phyloP scores from a whole-genome alignment of 2,113 vertebrate genomes.

The Hypomesus transpacificus region DNA sequence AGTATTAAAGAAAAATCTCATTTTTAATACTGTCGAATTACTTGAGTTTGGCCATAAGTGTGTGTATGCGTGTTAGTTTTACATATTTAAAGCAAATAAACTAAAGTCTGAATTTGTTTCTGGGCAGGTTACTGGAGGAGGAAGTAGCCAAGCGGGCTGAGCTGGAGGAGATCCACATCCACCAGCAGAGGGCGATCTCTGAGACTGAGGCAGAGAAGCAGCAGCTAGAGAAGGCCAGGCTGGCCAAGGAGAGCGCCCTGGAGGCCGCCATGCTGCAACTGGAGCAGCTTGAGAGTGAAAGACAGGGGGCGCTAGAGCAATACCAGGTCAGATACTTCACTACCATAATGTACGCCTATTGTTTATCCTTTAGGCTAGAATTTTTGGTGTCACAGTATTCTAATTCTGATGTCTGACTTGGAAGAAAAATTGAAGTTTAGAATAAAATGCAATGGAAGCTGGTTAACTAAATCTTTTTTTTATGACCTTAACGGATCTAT shows the following conservation, averaged over 20 bases:
- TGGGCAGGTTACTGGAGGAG: constrained; percentile 85
- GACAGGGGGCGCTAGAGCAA: constrained; percentile 84
- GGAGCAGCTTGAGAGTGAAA: constrained; percentile 82
- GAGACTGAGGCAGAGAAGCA: constrained; percentile 90
- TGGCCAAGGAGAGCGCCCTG: constrained; percentile 83
- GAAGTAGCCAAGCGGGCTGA: constrained; percentile 86
- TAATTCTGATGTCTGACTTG: too few relatives aligned
- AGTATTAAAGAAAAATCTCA: too few relatives aligned
- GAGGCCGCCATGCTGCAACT: constrained; percentile 88
- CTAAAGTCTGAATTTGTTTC: constrained; percentile 1
- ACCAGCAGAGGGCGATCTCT: constrained; percentile 86
- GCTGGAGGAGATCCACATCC: constrained; percentile 86
- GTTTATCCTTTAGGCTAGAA: too few relatives aligned
- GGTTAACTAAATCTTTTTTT: too few relatives aligned
- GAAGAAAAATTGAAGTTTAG: too few relatives aligned
- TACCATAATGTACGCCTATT: background rate
- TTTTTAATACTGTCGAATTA: too few relatives aligned
- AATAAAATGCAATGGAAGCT: too few relatives aligned
- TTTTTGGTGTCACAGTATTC: too few relatives aligned
- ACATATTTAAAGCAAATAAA: background rate
- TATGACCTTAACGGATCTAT: background rate
- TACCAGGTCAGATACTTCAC: constrained; percentile 77
- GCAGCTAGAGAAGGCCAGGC: constrained; percentile 83
- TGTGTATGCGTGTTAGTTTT: too few relatives aligned
- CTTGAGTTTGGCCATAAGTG: too few relatives aligned